Conservation (phyloP, 2,888 invertebrate genomes). For the Schizotus pectinicornis region DNA sequence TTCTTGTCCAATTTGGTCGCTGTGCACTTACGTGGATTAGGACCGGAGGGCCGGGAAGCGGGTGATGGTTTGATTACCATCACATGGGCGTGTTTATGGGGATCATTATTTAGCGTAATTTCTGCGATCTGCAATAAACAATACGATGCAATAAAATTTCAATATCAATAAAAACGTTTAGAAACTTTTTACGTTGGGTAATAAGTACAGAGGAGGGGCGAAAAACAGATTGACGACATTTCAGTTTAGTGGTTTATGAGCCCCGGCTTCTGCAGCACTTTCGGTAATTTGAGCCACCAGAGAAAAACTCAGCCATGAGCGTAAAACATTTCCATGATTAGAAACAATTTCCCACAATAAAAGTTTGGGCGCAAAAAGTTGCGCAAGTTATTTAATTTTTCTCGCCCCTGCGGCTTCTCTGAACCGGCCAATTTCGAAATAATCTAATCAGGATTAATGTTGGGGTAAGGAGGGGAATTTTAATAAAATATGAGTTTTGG, state of each 20-base stretch:
- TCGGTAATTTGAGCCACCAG: conserved; percentile 39
- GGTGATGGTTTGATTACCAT: too few species aligned
- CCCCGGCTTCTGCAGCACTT: conserved; percentile 34
- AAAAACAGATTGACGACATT: conserved; percentile 42
- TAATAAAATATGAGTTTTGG: neutral
- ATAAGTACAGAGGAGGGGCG: conserved; percentile 21
- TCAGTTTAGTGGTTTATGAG: conserved; percentile 39
- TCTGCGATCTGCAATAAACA: too few species aligned
- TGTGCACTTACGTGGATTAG: too few species aligned
- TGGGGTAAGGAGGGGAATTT: neutral
- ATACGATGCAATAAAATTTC: conserved; percentile 24
- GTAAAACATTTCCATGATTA: conserved; percentile 37
- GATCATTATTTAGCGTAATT: too few species aligned
- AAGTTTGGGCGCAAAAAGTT: conserved; percentile 26
- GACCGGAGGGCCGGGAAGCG: too few species aligned
- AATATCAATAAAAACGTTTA: conserved; percentile 32
- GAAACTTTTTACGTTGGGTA: conserved; percentile 25
- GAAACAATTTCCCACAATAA: conserved; percentile 31
- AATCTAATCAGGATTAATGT: conserved; percentile 2
- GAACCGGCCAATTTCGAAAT: neutral
- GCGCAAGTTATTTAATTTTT: conserved; percentile 10
- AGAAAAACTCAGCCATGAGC: conserved; percentile 37
- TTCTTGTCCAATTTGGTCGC: too few species aligned
- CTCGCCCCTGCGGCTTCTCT: neutral
- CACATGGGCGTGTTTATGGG: too few species aligned